Evolutionary conservation across 2,888 invertebrate species (phyloP).

Genomic region (Esperia sulphurella): DNA sequence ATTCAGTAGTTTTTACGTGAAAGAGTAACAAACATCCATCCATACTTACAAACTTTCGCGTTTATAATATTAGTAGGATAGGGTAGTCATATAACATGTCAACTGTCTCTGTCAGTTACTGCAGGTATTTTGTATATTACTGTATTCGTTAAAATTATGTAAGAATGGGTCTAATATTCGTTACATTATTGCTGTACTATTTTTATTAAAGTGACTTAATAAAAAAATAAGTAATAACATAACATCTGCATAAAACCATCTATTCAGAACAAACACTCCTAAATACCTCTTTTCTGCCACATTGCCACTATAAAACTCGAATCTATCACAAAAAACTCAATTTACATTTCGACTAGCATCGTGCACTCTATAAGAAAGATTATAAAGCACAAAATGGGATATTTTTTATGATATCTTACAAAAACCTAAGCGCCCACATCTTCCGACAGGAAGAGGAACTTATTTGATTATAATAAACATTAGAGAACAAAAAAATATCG

Average conservation of each 20-base stretch:
- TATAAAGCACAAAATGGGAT: conserved; percentile 26
- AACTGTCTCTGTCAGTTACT: too few species aligned
- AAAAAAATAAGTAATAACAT: too few species aligned
- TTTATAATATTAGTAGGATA: too few species aligned
- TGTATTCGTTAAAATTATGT: background rate
- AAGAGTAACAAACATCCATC: too few species aligned
- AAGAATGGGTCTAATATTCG: background rate
- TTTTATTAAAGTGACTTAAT: background rate
- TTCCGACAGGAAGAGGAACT: conserved; percentile 76
- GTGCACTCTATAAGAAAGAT: conserved; percentile 21
- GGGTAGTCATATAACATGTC: too few species aligned
- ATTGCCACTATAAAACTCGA: conserved; percentile 57
- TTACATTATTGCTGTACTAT: background rate
- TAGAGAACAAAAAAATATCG: conserved; percentile 50
- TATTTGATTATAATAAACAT: conserved; percentile 77
- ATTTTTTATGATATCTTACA: conserved; percentile 33
- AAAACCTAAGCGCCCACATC: conserved; percentile 62
- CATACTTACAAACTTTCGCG: too few species aligned
- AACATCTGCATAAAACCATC: conserved; percentile 66
- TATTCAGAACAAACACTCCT: conserved; percentile 49
- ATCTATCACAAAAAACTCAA: conserved; percentile 19
- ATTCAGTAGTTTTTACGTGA: too few species aligned
- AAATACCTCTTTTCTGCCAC: conserved; percentile 54
- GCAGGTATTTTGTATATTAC: too few species aligned
- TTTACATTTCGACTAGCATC: conserved; percentile 6